Conservation (phyloP, 1,140 invertebrate genomes). For the Anthonomus grandis region DNA sequence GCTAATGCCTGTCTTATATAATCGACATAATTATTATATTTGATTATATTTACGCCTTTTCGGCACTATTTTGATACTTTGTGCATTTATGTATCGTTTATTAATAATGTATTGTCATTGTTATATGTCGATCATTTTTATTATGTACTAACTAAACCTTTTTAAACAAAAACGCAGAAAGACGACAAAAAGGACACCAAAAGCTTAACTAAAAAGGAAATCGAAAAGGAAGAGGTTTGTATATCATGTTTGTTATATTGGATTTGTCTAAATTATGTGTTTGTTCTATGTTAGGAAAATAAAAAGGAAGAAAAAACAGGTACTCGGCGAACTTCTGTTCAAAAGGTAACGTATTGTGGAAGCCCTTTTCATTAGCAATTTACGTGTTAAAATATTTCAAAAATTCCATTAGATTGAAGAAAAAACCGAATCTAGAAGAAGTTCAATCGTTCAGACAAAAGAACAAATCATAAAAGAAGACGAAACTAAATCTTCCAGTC, state of each 20-base stretch:
- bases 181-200: constrained; percentile 52
- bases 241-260: constrained; percentile 21
- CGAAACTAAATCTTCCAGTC: constrained; percentile 38
- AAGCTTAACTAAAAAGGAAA: constrained; percentile 50
- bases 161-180: constrained; percentile 38
- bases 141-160: background rate
- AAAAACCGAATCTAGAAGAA: constrained; percentile 61
- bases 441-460: constrained; percentile 58
- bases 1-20: too few relatives aligned
- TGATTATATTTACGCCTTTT: too few relatives aligned
- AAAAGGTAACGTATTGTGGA: constrained; percentile 26
- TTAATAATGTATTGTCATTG: too few relatives aligned
- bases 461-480: constrained; percentile 45
- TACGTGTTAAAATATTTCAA: background rate
- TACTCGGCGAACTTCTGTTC: constrained; percentile 20
- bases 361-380: background rate
- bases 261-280: constrained; percentile 27
- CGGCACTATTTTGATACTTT: too few relatives aligned
- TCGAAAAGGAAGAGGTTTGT: constrained; percentile 43
- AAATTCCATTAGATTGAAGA: constrained; percentile 50
- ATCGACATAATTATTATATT: too few relatives aligned
- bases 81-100: constrained; percentile 21
- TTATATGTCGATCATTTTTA: background rate
- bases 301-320: constrained; percentile 30
- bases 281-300: constrained; percentile 30